Evolutionary conservation across 2,888 invertebrate species (phyloP), one percentile per base, ranked within the genome.

Genomic region (Drosophila lutescens): DNA sequence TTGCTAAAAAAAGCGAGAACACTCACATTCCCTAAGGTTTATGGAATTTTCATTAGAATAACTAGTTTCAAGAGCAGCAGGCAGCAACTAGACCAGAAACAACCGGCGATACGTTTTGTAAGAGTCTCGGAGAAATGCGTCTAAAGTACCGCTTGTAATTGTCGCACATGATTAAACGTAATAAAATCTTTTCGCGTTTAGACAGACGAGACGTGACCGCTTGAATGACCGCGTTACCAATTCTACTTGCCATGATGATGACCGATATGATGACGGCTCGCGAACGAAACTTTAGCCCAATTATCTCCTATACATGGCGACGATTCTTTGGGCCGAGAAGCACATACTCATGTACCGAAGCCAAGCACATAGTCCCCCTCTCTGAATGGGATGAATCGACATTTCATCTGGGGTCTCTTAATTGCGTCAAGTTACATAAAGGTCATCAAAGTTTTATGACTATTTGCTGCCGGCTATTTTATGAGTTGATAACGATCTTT

Each of bases 71-170:
- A 62, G 26, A 68, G 66, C 20, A 20, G 20, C 20, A 20, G 20
- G 20, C 20, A 20, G 20, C 73, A 79, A 79, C 41, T 76, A 73
- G 80, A 73, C 65, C 77, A 72, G 62, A 56, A 69, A 63, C 44
- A 20, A 44, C 40, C 40, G 41, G 41, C 74, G 40, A 65, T 66
- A 53, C 38, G 58, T 60, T 57, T 59, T 49, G 49, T 20, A 56
- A 57, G 49, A 50, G 49, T 60, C 59, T 61, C 67, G 65, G 70
- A 58, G 63, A 69, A 78, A 75, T 75, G 77, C 70, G 79, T 77
- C 77, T 79, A 77, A 77, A 77, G 71, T 80, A 80, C 84, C 84
- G 79, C 69, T 83, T 56, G 77, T 80, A 80, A 80, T 80, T 83
- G 84, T 80, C 71, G 68, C 79, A 83, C 80, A 79, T 83, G 77